Conservation (phyloP, 2,113 vertebrate genomes). For the Syrmaticus mikado region DNA sequence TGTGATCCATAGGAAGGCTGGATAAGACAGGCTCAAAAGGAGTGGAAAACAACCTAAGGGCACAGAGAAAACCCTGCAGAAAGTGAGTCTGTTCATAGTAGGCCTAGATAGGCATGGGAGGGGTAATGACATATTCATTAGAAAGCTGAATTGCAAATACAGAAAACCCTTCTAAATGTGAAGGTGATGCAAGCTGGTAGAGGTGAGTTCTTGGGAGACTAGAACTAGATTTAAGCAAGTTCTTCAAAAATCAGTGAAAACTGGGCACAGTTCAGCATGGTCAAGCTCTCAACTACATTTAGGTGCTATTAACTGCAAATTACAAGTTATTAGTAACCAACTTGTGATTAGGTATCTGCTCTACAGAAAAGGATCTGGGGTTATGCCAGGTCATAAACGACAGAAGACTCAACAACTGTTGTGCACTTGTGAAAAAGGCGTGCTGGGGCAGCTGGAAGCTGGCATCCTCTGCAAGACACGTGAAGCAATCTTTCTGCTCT, state of each 20-base stretch:
- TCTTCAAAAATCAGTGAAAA: neutral
- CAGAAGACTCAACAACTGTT: neutral
- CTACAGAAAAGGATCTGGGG: accelerated
- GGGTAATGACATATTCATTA: neutral
- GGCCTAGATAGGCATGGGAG: accelerated
- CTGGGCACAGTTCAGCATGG: neutral
- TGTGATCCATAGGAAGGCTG: accelerated
- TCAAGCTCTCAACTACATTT: neutral
- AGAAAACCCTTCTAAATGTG: neutral
- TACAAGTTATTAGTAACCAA: neutral
- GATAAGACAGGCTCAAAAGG: neutral
- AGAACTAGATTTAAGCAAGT: neutral
- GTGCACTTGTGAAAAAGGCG: neutral
- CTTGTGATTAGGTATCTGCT: neutral
- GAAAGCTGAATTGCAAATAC: neutral
- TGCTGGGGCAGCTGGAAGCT: accelerated
- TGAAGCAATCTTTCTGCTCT: neutral
- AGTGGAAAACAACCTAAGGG: neutral
- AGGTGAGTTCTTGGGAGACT: neutral
- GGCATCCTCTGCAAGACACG: neutral
- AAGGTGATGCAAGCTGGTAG: neutral
- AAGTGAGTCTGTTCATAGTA: accelerated
- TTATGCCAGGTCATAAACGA: neutral
- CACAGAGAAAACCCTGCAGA: neutral
- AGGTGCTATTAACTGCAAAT: neutral